These are phyloP conservation scores for Melanotaenia duboulayi DNA, from an alignment of 2,113 vertebrate species.

Conservation along the genomic window DNA sequence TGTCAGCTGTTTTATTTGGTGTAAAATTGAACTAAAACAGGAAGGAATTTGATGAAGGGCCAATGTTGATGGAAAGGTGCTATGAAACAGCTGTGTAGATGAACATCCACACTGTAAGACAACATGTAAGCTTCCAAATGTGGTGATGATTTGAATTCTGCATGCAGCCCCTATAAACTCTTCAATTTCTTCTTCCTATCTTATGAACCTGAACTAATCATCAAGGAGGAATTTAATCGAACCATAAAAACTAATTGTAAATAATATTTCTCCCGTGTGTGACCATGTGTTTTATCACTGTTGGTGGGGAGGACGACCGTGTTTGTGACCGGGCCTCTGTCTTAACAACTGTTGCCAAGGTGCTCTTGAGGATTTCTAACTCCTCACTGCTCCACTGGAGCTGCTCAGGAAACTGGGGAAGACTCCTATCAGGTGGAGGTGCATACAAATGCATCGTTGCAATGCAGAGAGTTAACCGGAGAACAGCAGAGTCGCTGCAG, in stretches of 20 bases:
- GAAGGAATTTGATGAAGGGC: neutral
- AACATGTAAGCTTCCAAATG: too few species aligned
- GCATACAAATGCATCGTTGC: slow-evolving; percentile 26
- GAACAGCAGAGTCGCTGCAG: slow-evolving; percentile 22
- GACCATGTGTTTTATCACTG: slow-evolving; percentile 8
- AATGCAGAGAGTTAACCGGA: slow-evolving; percentile 4
- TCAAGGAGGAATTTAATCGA: slow-evolving; percentile 21
- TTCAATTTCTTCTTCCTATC: slow-evolving; percentile 6
- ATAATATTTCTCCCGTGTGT: slow-evolving; percentile 30
- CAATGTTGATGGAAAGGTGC: neutral
- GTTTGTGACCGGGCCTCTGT: slow-evolving; percentile 28
- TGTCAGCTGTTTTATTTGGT: neutral
- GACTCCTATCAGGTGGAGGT: slow-evolving; percentile 21
- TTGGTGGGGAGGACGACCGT: slow-evolving; percentile 18
- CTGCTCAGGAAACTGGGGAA: slow-evolving; percentile 44
- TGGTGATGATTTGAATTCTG: slow-evolving; percentile 16
- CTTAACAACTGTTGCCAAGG: slow-evolving; percentile 52
- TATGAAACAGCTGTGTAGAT: neutral
- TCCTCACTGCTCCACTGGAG: slow-evolving; percentile 54
- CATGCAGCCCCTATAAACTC: slow-evolving; percentile 17
- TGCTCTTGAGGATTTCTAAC: slow-evolving; percentile 56
- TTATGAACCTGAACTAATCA: slow-evolving; percentile 18
- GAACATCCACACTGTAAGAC: neutral
- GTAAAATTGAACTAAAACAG: neutral
- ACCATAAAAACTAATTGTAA: slow-evolving; percentile 30